Conservation (phyloP, 2,113 vertebrate genomes). For the Agelaius tricolor region DNA sequence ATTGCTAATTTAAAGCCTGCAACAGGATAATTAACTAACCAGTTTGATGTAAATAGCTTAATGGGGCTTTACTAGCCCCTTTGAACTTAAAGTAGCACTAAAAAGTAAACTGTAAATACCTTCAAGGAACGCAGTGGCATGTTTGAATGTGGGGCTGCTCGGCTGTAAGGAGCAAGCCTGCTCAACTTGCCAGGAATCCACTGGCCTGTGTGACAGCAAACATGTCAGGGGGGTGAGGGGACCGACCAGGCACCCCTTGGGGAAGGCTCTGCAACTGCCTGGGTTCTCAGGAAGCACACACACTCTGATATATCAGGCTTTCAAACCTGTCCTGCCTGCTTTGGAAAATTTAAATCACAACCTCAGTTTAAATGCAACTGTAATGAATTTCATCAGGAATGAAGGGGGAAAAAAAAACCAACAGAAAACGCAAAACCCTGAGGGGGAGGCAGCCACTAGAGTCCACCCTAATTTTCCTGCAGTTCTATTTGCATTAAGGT, state of each 20-base stretch:
- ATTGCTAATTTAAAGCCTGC: constrained; percentile 59
- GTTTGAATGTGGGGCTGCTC: neutral
- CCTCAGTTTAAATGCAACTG: constrained; percentile 26
- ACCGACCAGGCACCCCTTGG: neutral
- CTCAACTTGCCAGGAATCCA: constrained; percentile 14
- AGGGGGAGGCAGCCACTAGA: constrained; percentile 21
- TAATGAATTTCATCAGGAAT: constrained; percentile 49
- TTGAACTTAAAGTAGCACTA: constrained; percentile 65
- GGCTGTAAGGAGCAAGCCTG: constrained; percentile 14
- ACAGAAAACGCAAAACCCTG: neutral
- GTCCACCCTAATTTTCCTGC: constrained; percentile 52
- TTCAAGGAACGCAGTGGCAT: constrained; percentile 54
- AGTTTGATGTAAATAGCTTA: constrained; percentile 68
- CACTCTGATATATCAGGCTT: constrained; percentile 8
- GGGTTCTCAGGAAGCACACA: constrained; percentile 2
- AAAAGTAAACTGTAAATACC: constrained; percentile 70
- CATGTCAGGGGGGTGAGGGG: neutral
- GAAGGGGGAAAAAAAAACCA: neutral
- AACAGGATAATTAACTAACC: constrained; percentile 66
- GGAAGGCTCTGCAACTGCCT: neutral
- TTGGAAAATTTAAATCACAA: constrained; percentile 48
- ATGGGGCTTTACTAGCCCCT: constrained; percentile 61
- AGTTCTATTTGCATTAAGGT: constrained; percentile 37
- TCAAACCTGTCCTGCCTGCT: constrained; percentile 58
- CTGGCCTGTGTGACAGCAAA: constrained; percentile 16